phyloP scores from a whole-genome alignment of 2,113 vertebrate genomes.

The Lontra canadensis region DNA sequence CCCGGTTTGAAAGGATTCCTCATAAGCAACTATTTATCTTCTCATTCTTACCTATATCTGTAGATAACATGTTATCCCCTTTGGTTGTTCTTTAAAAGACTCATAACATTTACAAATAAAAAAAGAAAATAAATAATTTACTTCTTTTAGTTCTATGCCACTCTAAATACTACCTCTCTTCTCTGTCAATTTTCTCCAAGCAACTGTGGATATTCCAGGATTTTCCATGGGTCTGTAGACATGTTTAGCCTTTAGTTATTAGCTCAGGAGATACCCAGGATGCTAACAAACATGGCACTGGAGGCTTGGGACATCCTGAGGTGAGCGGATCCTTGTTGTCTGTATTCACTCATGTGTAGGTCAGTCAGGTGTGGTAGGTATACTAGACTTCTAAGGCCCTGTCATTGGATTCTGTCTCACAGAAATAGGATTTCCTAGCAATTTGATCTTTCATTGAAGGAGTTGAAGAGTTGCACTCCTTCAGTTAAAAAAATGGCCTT shows the following conservation, averaged over 20 bases:
- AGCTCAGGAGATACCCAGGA: conserved; percentile 86
- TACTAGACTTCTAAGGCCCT: conserved; percentile 82
- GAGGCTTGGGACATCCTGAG: conserved; percentile 78
- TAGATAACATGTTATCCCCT: too few species aligned
- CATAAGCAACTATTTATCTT: background rate
- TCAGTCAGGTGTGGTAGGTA: conserved; percentile 85
- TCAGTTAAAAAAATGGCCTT: conserved; percentile 90
- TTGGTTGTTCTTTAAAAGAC: background rate
- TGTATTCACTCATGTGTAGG: conserved; percentile 86
- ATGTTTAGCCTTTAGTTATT: fast-evolving
- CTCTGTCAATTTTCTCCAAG: background rate
- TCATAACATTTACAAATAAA: background rate
- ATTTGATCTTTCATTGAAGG: conserved; percentile 91
- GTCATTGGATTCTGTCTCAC: conserved; percentile 88
- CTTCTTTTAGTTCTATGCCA: fast-evolving
- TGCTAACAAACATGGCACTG: conserved; percentile 86
- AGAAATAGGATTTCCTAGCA: conserved; percentile 88
- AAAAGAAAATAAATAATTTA: background rate
- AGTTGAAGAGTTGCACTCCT: conserved; percentile 87
- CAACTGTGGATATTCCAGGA: fast-evolving
- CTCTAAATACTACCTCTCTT: background rate
- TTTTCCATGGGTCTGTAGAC: background rate
- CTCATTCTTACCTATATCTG: background rate
- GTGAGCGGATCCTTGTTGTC: conserved; percentile 82
- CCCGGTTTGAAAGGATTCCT: background rate